A percentile compares a stretch with the other conserved stretches of the same genome.
Conservation (phyloP, 2,113 vertebrate species). For the Panthera leo region DNA sequence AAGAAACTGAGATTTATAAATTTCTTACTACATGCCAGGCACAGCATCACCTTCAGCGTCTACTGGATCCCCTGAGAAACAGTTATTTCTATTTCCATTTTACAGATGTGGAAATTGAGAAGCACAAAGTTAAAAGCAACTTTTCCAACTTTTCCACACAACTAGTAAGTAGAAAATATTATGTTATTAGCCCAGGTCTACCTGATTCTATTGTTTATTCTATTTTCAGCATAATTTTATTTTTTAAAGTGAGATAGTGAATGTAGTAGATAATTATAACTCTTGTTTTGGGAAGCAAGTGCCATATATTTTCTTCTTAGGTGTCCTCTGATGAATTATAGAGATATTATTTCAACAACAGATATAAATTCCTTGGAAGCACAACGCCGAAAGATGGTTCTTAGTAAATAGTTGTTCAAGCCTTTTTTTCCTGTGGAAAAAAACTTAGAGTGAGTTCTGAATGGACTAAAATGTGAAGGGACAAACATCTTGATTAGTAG, state of each 20-base stretch:
- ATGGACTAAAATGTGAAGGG: background rate
- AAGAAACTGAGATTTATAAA: slow-evolving; percentile 24
- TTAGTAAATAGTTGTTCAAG: background rate
- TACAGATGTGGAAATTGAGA: background rate
- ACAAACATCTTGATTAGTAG: background rate
- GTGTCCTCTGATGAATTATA: background rate
- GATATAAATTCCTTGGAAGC: background rate
- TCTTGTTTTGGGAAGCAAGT: background rate
- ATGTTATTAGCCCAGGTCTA: background rate
- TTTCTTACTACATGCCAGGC: background rate
- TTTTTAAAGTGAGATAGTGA: background rate
- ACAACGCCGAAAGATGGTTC: background rate
- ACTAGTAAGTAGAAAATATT: background rate
- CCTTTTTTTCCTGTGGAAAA: background rate
- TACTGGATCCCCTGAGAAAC: background rate
- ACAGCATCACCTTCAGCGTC: background rate
- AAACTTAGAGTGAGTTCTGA: background rate
- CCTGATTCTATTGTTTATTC: background rate
- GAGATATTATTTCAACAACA: background rate
- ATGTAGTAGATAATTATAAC: background rate
- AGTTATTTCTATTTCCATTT: background rate
- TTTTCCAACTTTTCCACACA: background rate
- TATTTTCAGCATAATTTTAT: background rate
- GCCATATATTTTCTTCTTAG: background rate
- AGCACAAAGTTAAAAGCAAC: background rate